Conservation (phyloP, 2,113 vertebrate genomes). For the Lamprologus speciosus region DNA sequence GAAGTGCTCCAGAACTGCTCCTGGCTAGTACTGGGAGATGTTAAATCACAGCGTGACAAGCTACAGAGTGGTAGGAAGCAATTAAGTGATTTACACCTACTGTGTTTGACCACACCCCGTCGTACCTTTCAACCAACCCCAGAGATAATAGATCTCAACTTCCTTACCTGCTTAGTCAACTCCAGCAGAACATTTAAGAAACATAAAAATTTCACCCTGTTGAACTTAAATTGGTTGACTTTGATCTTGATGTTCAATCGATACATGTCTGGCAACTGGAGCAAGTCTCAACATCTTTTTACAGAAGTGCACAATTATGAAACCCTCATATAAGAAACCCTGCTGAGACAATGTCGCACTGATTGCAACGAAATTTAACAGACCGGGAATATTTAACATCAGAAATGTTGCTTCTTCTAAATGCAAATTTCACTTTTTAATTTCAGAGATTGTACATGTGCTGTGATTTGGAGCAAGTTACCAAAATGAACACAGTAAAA, state of each 20-base stretch:
- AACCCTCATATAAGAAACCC: background rate
- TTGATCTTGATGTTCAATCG: background rate
- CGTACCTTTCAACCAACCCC: background rate
- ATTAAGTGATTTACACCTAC: background rate
- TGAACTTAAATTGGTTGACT: background rate
- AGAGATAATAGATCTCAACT: background rate
- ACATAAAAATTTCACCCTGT: background rate
- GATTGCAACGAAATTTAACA: background rate
- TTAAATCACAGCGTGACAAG: background rate
- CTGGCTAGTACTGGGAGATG: background rate
- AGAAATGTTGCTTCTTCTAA: background rate
- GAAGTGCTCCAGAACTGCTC: background rate
- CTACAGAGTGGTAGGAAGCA: background rate
- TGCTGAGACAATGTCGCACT: background rate
- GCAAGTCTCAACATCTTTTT: background rate
- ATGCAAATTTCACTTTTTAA: background rate
- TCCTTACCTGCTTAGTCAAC: slow-evolving; percentile 15
- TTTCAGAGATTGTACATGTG: background rate
- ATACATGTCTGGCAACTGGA: background rate
- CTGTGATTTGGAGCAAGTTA: background rate
- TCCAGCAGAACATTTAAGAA: background rate
- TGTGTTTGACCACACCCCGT: slow-evolving; percentile 23
- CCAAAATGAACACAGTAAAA: background rate
- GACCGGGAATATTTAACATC: background rate
- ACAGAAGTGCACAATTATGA: background rate